Base-by-base conservation (phyloP, 1,140 invertebrate genomes). In the Drosophila serrata region DNA sequence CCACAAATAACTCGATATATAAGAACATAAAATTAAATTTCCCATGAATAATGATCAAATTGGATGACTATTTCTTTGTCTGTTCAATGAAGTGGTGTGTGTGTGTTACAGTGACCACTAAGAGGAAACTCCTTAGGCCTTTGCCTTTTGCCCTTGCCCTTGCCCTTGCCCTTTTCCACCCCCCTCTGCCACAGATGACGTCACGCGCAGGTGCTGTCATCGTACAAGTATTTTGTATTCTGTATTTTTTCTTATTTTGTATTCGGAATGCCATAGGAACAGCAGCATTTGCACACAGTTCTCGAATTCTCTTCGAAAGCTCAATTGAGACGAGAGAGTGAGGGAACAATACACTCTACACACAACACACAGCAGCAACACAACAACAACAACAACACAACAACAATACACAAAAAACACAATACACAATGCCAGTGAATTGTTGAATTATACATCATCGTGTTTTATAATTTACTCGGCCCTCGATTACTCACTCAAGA, bases 171-270 rank as follows among this genome's bases (percentile, higher is more conserved):
- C 19, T 46, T n/a, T 3, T 8, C 11, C 24, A 2, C 24, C 24
- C 2, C 24, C 24, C 24, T 4, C 2, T 24, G 24, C 45, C 37
- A 19, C 24, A 27, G 53, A 59, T 76, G 73, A 76, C 74, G 74
- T 76, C 74, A 76, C 63, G 49, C 33, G 22, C 74, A 76, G 74
- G 74, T 76, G 74, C 74, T 76, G 62, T 76, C 74, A 76, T 76
- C 74, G 42, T 29, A 37, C 19, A 77, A 77, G 74, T 60, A 76
- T 77, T 76, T 76, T 72, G 61, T 69, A 43, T 69, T 51, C 22
- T 37, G 51, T 37, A 37, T 17, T 31, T 40, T 24, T 43, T 59
- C 22, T 29, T 53, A 24, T 56, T 62, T 56, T 19, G 33, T 24
- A 19, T 40, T 1, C n/a, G 12, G 48, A 43, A 55, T 55, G 19